These are phyloP conservation scores for Tachystola acroxantha DNA, from an alignment of 2,888 invertebrate genomes.

Conservation along the genomic window DNA sequence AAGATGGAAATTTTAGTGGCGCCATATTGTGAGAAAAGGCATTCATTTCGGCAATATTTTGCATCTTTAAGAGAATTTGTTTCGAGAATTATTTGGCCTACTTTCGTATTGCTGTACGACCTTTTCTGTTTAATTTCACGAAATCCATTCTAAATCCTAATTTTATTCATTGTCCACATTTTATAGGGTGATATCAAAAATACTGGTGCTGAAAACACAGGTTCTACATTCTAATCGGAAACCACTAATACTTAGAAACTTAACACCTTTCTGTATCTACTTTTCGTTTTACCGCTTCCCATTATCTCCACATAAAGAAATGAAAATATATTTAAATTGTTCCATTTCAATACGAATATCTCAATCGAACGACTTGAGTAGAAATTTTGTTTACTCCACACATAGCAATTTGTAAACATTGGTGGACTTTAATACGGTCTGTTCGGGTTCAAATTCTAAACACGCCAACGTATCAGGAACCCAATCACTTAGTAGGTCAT, in stretches of 20 bases:
- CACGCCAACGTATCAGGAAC: constrained; percentile 59
- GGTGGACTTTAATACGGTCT: constrained; percentile 41
- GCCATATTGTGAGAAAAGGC: constrained; percentile 72
- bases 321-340: too few relatives aligned
- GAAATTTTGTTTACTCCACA: constrained; percentile 44
- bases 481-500: constrained; percentile 77
- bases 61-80: constrained; percentile 63
- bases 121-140: not conserved
- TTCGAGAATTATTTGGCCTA: constrained; percentile 55
- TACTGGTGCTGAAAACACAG: too few relatives aligned
- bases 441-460: constrained; percentile 59
- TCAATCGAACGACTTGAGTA: constrained; percentile 41
- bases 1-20: constrained; percentile 73
- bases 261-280: too few relatives aligned
- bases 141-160: constrained; percentile 1
- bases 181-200: too few relatives aligned
- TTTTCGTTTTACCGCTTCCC: not conserved
- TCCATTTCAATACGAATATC: too few relatives aligned
- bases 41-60: constrained; percentile 65
- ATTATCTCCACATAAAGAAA: constrained; percentile 3
- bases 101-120: constrained; percentile 39
- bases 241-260: too few relatives aligned
- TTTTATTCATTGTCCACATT: constrained; percentile 2
- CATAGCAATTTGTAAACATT: constrained; percentile 69
- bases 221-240: too few relatives aligned